phyloP scores from a whole-genome alignment of 2,113 vertebrate genomes.

The Prolemur simus region DNA sequence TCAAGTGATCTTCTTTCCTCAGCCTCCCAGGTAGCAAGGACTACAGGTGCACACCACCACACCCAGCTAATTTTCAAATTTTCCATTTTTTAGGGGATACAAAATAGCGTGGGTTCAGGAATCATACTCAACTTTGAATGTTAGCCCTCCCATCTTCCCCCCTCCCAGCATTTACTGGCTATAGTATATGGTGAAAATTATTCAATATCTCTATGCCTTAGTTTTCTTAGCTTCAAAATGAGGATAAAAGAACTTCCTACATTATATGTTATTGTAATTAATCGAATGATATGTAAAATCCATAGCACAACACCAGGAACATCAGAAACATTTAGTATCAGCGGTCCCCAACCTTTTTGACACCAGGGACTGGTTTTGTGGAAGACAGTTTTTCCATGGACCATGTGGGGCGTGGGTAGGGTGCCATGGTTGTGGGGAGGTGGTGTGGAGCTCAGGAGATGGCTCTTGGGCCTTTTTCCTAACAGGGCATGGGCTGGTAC shows the following conservation, averaged over 20 bases:
- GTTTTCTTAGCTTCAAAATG: not conserved
- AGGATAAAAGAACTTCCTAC: not conserved
- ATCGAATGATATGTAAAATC: not conserved
- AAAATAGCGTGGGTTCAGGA: conserved; percentile 2
- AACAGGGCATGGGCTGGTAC: too few relatives aligned
- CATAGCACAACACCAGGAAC: not conserved
- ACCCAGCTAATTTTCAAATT: not conserved
- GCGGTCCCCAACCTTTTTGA: too few relatives aligned
- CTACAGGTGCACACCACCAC: too few relatives aligned
- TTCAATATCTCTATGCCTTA: not conserved
- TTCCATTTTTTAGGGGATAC: not conserved
- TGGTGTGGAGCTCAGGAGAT: too few relatives aligned
- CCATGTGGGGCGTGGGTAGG: too few relatives aligned
- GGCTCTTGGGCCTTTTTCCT: too few relatives aligned
- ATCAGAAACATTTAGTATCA: too few relatives aligned
- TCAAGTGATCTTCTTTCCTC: too few relatives aligned
- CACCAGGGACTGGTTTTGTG: too few relatives aligned
- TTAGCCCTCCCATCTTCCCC: not conserved
- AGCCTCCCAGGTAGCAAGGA: too few relatives aligned
- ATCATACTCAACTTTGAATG: not conserved
- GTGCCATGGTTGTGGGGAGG: too few relatives aligned
- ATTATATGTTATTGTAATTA: not conserved
- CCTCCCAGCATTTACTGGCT: not conserved
- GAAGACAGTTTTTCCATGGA: too few relatives aligned
- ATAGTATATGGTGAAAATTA: not conserved